A percentile compares a stretch with the other conserved stretches of the same genome.
phyloP scores from a whole-genome alignment of 2,888 invertebrate species.

The Tetragnatha montana region DNA sequence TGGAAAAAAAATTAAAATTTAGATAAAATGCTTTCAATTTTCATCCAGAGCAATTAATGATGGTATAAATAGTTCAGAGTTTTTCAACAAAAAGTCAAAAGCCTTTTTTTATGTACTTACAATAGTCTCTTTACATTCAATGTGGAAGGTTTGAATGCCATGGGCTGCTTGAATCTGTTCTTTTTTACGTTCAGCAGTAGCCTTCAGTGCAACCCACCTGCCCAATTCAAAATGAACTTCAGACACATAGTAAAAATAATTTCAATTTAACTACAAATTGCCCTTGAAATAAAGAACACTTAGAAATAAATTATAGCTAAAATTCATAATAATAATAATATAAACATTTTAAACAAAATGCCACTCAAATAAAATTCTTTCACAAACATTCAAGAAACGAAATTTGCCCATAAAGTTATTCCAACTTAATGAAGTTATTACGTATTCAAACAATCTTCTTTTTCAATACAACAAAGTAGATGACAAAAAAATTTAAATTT shows the following conservation, averaged over 20 bases:
- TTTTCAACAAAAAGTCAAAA: not conserved
- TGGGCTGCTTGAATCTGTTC: constrained; percentile 97
- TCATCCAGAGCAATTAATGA: not conserved
- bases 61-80: not conserved
- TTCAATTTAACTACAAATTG: not conserved
- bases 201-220: constrained; percentile 83
- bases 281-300: too few relatives aligned
- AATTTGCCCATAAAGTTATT: too few relatives aligned
- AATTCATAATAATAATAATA: too few relatives aligned
- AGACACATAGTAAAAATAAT: not conserved
- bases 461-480: too few relatives aligned
- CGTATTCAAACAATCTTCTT: too few relatives aligned
- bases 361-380: too few relatives aligned
- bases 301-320: too few relatives aligned
- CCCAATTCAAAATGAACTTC: not conserved
- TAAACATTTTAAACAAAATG: too few relatives aligned
- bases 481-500: too few relatives aligned
- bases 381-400: too few relatives aligned
- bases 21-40: not conserved
- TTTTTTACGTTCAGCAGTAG: constrained; percentile 96
- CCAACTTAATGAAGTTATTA: too few relatives aligned
- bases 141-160: constrained; percentile 98
- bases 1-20: not conserved
- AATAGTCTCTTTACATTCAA: constrained; percentile 98
- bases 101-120: constrained; percentile 74